A percentile compares a stretch with the other conserved stretches of the same genome.
phyloP scores from a whole-genome alignment of 2,888 invertebrate species.

The Caenorhabditis sp. region DNA sequence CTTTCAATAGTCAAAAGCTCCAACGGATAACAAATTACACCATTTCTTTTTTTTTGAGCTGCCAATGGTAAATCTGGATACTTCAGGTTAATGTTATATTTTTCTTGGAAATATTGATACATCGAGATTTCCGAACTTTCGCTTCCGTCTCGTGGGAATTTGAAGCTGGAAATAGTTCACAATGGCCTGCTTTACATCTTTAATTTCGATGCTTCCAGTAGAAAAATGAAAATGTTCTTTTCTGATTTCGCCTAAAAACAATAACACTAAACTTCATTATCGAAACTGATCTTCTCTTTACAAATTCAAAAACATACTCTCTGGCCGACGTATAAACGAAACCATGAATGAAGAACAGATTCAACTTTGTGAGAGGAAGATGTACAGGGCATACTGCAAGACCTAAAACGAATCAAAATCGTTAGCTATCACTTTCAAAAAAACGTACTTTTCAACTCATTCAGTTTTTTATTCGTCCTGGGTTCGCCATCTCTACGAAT shows the following conservation, averaged over 20 bases:
- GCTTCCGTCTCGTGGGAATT: not conserved
- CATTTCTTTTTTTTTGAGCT: slow-evolving; percentile 1
- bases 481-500: not conserved
- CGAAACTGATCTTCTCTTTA: no score
- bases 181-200: no score
- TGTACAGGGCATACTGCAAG: slow-evolving; percentile 13
- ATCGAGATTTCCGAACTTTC: slow-evolving; percentile 17
- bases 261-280: no score
- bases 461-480: not conserved
- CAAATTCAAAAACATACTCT: not conserved
- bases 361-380: not conserved
- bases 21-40: slow-evolving; percentile 20
- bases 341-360: not conserved
- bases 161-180: no score
- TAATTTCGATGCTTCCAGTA: no score
- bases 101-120: slow-evolving; percentile 19
- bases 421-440: not conserved
- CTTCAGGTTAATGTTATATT: slow-evolving; percentile 22
- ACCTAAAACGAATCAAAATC: slow-evolving; percentile 7
- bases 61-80: slow-evolving; percentile 34
- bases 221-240: no score
- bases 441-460: not conserved
- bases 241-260: no score
- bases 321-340: not conserved
- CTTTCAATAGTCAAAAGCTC: slow-evolving; percentile 28